Evolutionary conservation across 2,888 invertebrate genomes (phyloP).

Genomic region (Nasonovia ribisnigri): DNA sequence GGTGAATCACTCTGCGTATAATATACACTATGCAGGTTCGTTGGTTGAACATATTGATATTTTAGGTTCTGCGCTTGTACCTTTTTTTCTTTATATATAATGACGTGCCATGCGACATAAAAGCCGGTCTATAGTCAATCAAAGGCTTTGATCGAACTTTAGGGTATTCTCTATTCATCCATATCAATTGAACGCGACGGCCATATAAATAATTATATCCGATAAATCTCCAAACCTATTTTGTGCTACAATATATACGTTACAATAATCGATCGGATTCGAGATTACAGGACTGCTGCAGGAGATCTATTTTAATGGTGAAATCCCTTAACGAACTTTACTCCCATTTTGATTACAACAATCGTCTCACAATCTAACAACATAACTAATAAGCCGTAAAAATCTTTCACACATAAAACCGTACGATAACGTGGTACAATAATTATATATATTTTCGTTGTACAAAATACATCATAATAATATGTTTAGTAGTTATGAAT

Average conservation of each 20-base stretch:
- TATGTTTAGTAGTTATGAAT: neutral
- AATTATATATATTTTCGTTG: neutral
- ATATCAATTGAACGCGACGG: neutral
- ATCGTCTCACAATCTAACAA: neutral
- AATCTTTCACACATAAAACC: neutral
- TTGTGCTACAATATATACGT: neutral
- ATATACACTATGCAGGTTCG: neutral
- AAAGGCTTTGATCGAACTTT: neutral
- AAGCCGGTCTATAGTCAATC: neutral
- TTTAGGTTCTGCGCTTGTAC: neutral
- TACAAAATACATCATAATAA: neutral
- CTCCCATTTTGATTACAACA: neutral
- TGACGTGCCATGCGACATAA: neutral
- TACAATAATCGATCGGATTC: neutral
- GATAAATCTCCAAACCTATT: neutral
- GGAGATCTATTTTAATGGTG: neutral
- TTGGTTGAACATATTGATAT: neutral
- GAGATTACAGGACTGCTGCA: neutral
- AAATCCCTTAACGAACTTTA: neutral
- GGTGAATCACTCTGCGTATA: neutral
- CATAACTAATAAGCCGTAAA: neutral
- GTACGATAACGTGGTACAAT: neutral
- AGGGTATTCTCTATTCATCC: neutral
- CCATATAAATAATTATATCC: constrained; percentile 2
- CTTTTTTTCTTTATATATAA: neutral